A percentile compares a stretch with the other conserved stretches of the same genome.
Conservation (phyloP, 2,888 invertebrate genomes). For the Amphipyra tragopoginis region DNA sequence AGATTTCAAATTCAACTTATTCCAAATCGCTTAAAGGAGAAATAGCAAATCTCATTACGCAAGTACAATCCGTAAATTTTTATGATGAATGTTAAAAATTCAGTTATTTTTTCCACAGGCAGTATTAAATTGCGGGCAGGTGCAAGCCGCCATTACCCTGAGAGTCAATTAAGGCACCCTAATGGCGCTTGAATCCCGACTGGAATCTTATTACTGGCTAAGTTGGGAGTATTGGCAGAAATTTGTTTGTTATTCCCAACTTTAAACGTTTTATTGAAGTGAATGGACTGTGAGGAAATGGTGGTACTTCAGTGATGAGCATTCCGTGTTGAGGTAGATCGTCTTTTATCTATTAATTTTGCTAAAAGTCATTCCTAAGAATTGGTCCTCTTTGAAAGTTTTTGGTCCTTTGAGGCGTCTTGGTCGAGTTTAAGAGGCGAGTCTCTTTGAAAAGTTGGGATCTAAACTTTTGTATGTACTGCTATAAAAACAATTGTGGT, state of each 20-base stretch:
- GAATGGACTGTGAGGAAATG: conserved; percentile 3
- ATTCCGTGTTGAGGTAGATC: conserved; percentile 8
- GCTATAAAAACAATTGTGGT: no score
- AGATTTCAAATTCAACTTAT: not conserved
- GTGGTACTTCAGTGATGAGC: conserved; percentile 1
- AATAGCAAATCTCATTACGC: conserved; percentile 18
- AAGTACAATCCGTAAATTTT: conserved; percentile 35
- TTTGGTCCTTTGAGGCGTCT: no score
- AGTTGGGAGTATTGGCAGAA: conserved; percentile 51
- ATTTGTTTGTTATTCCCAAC: conserved; percentile 50
- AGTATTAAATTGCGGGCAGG: conserved; percentile 59
- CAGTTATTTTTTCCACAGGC: conserved; percentile 37
- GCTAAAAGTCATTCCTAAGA: not conserved
- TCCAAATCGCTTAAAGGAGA: not conserved
- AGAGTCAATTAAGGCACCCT: conserved; percentile 63
- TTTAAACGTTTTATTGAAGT: conserved; percentile 33
- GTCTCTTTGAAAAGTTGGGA: no score
- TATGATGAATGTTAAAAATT: conserved; percentile 41
- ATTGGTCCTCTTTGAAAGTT: not conserved
- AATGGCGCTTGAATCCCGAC: conserved; percentile 54
- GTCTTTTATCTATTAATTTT: conserved; percentile 16
- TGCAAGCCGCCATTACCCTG: conserved; percentile 58
- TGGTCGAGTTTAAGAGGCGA: no score
- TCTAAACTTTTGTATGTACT: no score
- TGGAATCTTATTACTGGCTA: conserved; percentile 58